These are phyloP conservation scores for Botrylloides violaceus DNA, from an alignment of 23 tunicate species.

Conservation along the genomic window DNA sequence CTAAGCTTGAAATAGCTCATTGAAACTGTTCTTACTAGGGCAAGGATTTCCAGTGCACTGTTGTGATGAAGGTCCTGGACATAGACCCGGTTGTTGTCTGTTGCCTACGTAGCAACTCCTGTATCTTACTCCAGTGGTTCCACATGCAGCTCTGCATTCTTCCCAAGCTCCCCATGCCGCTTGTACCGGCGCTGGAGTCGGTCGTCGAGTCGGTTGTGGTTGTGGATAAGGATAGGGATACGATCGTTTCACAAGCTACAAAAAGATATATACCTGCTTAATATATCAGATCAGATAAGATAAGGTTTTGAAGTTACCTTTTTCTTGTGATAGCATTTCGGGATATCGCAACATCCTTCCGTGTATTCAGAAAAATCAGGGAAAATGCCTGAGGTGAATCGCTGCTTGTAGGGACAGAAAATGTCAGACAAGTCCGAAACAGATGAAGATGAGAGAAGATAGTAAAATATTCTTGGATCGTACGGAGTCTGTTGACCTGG, in stretches of 20 bases:
- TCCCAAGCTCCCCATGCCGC: not conserved
- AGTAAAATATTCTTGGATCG: not conserved
- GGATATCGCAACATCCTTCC: constrained; percentile 8
- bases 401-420: constrained; percentile 6
- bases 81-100: not conserved
- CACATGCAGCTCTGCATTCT: not conserved
- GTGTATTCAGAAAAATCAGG: constrained; percentile 10
- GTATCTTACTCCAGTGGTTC: not conserved
- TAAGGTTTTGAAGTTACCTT: not conserved
- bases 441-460: constrained; percentile 1
- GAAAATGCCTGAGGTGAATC: not conserved
- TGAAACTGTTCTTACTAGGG: not conserved
- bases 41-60: not conserved
- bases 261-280: not conserved
- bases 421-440: not conserved
- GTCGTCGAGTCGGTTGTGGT: not conserved
- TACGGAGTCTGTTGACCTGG: not conserved
- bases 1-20: too few relatives aligned
- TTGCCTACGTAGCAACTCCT: not conserved
- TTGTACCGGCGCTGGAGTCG: not conserved
- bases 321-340: constrained; percentile 19
- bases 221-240: not conserved
- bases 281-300: not conserved
- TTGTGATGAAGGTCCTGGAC: not conserved
- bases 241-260: not conserved